These are phyloP conservation scores for Pheosia gnoma DNA, from an alignment of 2,888 invertebrate species.

Conservation along the genomic window DNA sequence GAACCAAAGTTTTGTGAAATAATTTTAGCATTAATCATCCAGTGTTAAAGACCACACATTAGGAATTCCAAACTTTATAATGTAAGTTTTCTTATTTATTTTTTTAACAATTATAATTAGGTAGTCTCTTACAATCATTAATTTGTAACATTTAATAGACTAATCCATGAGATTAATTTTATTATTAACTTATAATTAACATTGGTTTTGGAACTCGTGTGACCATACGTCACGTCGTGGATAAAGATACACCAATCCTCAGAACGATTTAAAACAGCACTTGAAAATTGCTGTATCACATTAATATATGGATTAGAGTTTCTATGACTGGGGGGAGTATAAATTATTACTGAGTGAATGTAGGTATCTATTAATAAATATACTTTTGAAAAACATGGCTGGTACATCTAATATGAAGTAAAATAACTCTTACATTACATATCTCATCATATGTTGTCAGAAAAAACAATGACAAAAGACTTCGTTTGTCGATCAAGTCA, in stretches of 20 bases:
- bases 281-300: no score
- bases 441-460: not conserved
- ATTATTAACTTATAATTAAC: not conserved
- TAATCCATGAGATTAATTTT: not conserved
- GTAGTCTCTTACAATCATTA: conserved; percentile 1
- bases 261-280: no score
- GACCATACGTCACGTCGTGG: not conserved
- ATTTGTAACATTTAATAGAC: not conserved
- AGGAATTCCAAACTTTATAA: conserved; percentile 7
- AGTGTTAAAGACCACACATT: conserved; percentile 5
- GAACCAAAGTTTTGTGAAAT: not conserved
- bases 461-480: not conserved
- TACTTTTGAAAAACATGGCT: not conserved
- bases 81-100: not conserved
- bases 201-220: not conserved
- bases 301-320: no score
- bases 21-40: conserved; percentile 12
- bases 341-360: no score
- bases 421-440: not conserved
- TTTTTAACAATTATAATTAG: not conserved
- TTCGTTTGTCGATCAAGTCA: not conserved
- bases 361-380: no score
- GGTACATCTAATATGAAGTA: not conserved
- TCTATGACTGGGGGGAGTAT: no score
- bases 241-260: no score